Conservation (phyloP, 2,113 vertebrate species). For the Gymnocephalus cernua region DNA sequence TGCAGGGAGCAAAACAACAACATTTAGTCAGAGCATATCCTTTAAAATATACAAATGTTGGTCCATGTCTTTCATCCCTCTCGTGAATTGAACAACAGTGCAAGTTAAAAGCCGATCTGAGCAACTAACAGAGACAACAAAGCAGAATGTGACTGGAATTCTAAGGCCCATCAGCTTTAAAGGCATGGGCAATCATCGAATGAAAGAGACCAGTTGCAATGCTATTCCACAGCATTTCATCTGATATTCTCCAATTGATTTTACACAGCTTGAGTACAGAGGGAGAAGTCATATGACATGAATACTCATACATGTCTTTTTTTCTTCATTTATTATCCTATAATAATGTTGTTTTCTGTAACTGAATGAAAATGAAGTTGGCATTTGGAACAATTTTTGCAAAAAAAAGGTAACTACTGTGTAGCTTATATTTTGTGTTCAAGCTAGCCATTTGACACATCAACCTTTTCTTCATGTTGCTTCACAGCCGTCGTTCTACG, state of each 20-base stretch:
- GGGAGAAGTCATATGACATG: neutral
- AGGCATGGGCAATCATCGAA: neutral
- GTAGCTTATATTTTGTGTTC: neutral
- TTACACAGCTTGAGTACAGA: neutral
- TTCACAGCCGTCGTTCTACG: neutral
- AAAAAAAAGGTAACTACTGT: neutral
- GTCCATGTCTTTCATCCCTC: constrained; percentile 48
- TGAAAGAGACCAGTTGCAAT: neutral
- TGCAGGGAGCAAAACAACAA: constrained; percentile 58
- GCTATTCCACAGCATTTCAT: constrained; percentile 15
- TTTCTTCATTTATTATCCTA: neutral
- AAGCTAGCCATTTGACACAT: constrained; percentile 27
- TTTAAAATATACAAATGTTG: constrained; percentile 63
- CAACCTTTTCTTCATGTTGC: constrained; percentile 10
- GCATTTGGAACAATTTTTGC: neutral
- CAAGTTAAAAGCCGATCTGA: constrained; percentile 44
- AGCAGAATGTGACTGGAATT: constrained; percentile 45
- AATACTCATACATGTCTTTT: neutral
- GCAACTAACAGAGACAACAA: constrained; percentile 27
- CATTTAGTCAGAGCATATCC: constrained; percentile 43
- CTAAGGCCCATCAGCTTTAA: constrained; percentile 11
- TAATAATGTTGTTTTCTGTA: neutral
- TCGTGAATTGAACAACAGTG: constrained; percentile 33
- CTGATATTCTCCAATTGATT: neutral
- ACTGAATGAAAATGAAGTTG: neutral